phyloP scores from a whole-genome alignment of 2,113 vertebrate genomes.

The Malaclemys terrapin region DNA sequence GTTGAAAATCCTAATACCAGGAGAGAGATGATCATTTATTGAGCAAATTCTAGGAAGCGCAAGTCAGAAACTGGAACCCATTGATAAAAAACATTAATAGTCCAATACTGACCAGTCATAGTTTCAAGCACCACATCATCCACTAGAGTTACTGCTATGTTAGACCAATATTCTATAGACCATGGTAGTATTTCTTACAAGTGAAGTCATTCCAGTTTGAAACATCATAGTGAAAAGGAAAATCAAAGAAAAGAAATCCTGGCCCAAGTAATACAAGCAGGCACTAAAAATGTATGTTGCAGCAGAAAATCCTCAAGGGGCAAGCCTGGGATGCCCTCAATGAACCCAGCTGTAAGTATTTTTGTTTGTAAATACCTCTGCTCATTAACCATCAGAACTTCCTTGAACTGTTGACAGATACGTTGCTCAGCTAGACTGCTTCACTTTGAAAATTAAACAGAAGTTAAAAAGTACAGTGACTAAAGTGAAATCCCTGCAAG shows the following conservation, averaged over 20 bases:
- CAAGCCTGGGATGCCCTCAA: constrained; percentile 17
- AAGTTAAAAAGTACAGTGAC: too few relatives aligned
- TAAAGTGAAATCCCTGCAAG: too few relatives aligned
- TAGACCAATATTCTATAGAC: constrained; percentile 8
- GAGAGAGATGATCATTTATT: constrained; percentile 13
- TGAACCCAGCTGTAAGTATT: constrained; percentile 63
- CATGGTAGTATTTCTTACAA: background rate
- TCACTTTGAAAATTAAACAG: constrained; percentile 40
- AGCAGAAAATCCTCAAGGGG: constrained; percentile 17
- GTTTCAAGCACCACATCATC: background rate
- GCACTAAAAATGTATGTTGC: constrained; percentile 10
- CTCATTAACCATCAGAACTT: constrained; percentile 60
- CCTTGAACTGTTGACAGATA: constrained; percentile 40
- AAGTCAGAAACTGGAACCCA: background rate
- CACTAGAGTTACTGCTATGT: background rate
- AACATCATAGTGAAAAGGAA: background rate
- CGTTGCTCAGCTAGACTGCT: background rate
- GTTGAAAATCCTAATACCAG: constrained; percentile 25
- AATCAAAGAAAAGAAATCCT: background rate
- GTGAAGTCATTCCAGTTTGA: constrained; percentile 36
- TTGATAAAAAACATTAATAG: background rate
- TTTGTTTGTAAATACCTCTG: constrained; percentile 61
- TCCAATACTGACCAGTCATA: background rate
- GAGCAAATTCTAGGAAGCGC: constrained; percentile 25
- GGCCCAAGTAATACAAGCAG: background rate